phyloP scores from a whole-genome alignment of 2,797 vertebrate species.

The Spea hammondii region DNA sequence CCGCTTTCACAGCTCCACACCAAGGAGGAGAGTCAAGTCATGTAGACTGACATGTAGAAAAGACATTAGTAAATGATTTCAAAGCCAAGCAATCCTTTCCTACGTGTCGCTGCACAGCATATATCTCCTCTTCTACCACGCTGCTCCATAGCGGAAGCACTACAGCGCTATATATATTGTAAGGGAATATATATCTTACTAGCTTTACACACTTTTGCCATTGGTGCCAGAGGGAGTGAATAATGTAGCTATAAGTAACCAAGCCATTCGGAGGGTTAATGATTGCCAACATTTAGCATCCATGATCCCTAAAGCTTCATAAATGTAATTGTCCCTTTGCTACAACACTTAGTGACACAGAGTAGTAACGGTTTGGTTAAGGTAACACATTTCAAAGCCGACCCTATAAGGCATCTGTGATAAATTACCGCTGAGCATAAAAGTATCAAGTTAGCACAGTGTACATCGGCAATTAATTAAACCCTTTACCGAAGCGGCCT shows the following conservation, averaged over 20 bases:
- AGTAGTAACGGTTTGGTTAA: not conserved
- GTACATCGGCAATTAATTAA: not conserved
- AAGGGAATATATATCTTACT: no score
- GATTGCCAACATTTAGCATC: not conserved
- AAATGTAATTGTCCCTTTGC: not conserved
- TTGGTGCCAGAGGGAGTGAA: not conserved
- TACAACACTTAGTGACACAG: not conserved
- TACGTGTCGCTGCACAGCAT: no score
- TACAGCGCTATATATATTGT: no score
- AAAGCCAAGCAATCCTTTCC: no score
- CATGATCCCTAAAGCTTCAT: not conserved
- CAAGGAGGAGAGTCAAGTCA: no score
- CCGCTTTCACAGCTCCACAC: no score
- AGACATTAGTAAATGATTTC: no score
- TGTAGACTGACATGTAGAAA: no score
- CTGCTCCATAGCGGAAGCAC: no score
- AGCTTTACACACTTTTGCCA: no score
- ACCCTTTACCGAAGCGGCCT: not conserved
- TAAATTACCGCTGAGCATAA: slow-evolving; percentile 8
- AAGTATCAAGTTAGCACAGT: slow-evolving; percentile 1
- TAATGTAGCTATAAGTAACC: not conserved
- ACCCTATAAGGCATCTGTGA: slow-evolving; percentile 45
- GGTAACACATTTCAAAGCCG: not conserved
- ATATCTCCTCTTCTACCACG: no score
- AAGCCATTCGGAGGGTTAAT: not conserved